Evolutionary conservation across 2,113 vertebrate species (phyloP).

Genomic region (Paramisgurnus dabryanus): DNA sequence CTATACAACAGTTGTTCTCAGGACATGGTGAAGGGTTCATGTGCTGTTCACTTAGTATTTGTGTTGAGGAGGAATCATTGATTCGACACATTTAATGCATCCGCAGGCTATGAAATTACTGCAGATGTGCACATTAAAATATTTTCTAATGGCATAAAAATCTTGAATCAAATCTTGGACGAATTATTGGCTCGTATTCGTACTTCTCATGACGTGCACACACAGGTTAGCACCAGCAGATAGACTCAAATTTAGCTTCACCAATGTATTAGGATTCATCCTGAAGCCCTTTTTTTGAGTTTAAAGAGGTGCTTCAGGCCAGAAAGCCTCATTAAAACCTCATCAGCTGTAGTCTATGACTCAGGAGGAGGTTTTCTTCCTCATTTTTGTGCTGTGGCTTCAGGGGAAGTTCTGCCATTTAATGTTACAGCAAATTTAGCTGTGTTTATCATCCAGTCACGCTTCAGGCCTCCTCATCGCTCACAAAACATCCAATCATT

Average conservation of each 20-base stretch:
- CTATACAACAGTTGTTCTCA: too few relatives aligned
- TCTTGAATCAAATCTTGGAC: not conserved
- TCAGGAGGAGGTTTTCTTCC: constrained; percentile 28
- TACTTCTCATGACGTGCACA: not conserved
- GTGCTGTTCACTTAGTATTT: not conserved
- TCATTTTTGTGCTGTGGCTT: not conserved
- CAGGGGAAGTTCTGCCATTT: constrained; percentile 13
- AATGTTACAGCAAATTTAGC: not conserved
- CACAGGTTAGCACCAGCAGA: constrained; percentile 15
- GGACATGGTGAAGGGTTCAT: too few relatives aligned
- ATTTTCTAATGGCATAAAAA: not conserved
- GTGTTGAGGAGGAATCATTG: not conserved
- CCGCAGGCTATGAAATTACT: not conserved
- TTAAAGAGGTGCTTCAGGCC: constrained; percentile 47
- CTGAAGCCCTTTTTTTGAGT: constrained; percentile 26
- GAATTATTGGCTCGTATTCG: not conserved
- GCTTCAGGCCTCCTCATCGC: not conserved
- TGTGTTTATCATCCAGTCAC: constrained; percentile 3
- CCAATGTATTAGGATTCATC: not conserved
- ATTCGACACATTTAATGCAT: not conserved
- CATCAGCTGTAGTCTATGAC: constrained; percentile 54
- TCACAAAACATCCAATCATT: constrained; percentile 20
- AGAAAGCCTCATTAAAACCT: constrained; percentile 59
- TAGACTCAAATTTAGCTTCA: not conserved
- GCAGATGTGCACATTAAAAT: not conserved